phyloP scores from a whole-genome alignment of 2,888 invertebrate genomes.

The Sisyra terminalis region DNA sequence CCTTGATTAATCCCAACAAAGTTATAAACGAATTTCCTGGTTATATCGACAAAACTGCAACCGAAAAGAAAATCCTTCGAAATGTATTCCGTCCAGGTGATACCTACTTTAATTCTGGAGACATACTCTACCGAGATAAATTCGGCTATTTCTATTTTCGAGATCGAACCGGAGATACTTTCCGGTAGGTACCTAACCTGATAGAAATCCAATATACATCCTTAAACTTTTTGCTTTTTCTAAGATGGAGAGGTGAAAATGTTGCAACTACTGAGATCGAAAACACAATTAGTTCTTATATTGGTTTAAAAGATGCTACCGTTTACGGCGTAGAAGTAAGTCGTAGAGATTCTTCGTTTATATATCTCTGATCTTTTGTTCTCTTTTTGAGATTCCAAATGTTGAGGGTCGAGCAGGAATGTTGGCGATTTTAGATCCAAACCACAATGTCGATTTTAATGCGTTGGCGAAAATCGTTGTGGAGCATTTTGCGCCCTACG shows the following conservation, averaged over 20 bases:
- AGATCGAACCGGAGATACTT: constrained; percentile 77
- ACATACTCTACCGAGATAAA: constrained; percentile 79
- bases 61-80: constrained; percentile 50
- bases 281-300: constrained; percentile 62
- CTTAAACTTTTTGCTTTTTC: constrained; percentile 5
- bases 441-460: constrained; percentile 37
- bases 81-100: constrained; percentile 73
- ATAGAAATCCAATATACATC: too few species aligned
- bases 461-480: constrained; percentile 47
- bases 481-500: constrained; percentile 64
- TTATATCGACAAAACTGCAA: constrained; percentile 47
- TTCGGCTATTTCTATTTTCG: constrained; percentile 87
- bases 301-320: constrained; percentile 52
- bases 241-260: constrained; percentile 85
- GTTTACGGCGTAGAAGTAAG: constrained; percentile 85
- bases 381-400: constrained; percentile 43
- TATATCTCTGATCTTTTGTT: too few species aligned
- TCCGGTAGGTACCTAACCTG: constrained; percentile 37
- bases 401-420: constrained; percentile 85
- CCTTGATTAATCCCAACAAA: constrained; percentile 42
- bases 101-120: constrained; percentile 78
- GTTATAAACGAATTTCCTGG: constrained; percentile 48
- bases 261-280: constrained; percentile 94
- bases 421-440: constrained; percentile 71
- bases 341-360: too few species aligned